Conservation (phyloP, 2,888 invertebrate genomes). For the Aleiodes testaceus region DNA sequence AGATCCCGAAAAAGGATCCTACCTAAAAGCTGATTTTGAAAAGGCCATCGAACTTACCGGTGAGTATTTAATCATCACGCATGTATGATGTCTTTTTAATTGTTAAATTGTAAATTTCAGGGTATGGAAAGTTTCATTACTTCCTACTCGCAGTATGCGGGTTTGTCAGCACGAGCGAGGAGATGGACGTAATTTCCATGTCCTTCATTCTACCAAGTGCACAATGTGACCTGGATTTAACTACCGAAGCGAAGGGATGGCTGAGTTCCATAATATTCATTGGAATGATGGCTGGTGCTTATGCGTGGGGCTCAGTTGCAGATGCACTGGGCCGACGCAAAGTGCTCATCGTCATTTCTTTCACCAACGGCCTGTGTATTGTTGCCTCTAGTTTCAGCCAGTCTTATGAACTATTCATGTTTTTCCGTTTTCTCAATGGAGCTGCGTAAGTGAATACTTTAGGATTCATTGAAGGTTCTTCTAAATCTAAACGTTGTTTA, state of each 20-base stretch:
- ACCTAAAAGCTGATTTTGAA: slow-evolving; percentile 89
- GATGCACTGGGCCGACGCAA: slow-evolving; percentile 91
- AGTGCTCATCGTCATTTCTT: slow-evolving; percentile 90
- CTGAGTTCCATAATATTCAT: slow-evolving; percentile 87
- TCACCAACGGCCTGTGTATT: slow-evolving; percentile 92
- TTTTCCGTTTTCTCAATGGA: slow-evolving; percentile 93
- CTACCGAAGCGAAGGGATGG: slow-evolving; percentile 89
- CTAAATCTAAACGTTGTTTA: neutral
- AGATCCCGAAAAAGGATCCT: slow-evolving; percentile 80
- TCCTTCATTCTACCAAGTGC: slow-evolving; percentile 95
- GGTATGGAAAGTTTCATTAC: slow-evolving; percentile 93
- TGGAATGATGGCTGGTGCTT: slow-evolving; percentile 96
- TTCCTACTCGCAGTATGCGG: slow-evolving; percentile 92
- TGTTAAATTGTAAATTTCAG: slow-evolving; percentile 69
- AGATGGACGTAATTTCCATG: slow-evolving; percentile 96
- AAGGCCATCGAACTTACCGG: slow-evolving; percentile 89
- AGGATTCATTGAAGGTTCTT: slow-evolving; percentile 4
- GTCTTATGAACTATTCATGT: slow-evolving; percentile 89
- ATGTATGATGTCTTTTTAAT: neutral
- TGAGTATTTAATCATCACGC: slow-evolving; percentile 63
- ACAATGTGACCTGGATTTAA: slow-evolving; percentile 91
- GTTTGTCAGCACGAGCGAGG: slow-evolving; percentile 94
- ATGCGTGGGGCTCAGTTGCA: slow-evolving; percentile 93
- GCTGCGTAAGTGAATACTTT: slow-evolving; percentile 86
- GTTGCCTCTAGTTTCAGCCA: slow-evolving; percentile 93